Evolutionary conservation across 2,888 invertebrate species (phyloP).

Genomic region (Ferrisia virgata): DNA sequence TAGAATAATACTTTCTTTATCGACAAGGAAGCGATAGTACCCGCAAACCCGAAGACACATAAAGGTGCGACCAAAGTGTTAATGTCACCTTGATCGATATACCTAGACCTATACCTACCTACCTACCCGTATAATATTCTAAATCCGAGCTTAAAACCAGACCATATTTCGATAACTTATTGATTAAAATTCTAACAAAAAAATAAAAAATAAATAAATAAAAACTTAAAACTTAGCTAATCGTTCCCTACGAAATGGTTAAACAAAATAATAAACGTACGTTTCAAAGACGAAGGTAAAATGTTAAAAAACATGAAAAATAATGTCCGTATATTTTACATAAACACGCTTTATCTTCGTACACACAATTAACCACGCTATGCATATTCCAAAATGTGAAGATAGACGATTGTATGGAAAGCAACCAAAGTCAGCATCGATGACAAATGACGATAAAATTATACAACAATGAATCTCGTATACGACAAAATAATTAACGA

Average conservation of each 20-base stretch:
- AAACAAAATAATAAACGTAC: background rate
- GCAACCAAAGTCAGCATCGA: background rate
- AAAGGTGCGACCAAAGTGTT: background rate
- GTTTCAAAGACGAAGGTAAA: background rate
- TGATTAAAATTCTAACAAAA: too few species aligned
- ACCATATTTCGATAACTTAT: too few species aligned
- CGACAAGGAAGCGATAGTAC: background rate
- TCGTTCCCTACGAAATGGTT: too few species aligned
- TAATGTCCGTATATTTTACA: too few species aligned
- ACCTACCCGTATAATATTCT: background rate
- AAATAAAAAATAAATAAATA: too few species aligned
- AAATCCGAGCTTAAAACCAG: background rate
- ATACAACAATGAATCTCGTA: background rate
- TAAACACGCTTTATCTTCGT: background rate
- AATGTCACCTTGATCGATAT: background rate
- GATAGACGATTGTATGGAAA: too few species aligned
- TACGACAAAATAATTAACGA: constrained; percentile 6
- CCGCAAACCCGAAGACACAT: background rate
- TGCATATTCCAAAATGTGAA: background rate
- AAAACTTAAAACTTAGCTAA: too few species aligned
- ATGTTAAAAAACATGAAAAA: too few species aligned
- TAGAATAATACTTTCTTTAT: background rate
- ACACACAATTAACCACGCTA: background rate
- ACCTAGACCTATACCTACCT: too few species aligned
- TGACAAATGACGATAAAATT: background rate